phyloP scores from a whole-genome alignment of 2,888 invertebrate species.

The Drosophila leonis region DNA sequence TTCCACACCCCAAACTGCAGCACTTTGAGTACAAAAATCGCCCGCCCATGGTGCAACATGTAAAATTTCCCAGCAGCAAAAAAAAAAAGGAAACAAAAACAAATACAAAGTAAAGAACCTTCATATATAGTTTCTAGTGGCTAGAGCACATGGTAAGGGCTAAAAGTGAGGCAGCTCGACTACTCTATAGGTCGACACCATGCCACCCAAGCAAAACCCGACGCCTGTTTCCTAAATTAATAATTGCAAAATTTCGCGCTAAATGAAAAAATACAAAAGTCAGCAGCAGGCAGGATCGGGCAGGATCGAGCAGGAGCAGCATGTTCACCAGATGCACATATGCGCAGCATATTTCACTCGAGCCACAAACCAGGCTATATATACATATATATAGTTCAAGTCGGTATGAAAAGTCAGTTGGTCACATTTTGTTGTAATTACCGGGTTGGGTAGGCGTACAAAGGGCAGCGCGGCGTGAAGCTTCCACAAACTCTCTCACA shows the following conservation, averaged over 20 bases:
- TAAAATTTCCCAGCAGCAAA: constrained; percentile 39
- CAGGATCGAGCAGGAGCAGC: constrained; percentile 10
- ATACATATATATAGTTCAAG: constrained; percentile 5
- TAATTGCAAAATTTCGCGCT: constrained; percentile 72
- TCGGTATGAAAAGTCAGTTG: constrained; percentile 61
- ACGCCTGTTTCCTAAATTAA: constrained; percentile 68
- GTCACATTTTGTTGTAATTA: constrained; percentile 57
- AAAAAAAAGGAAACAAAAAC: constrained; percentile 18
- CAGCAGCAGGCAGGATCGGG: constrained; percentile 19
- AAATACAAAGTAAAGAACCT: constrained; percentile 25
- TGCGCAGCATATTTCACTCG: constrained; percentile 59
- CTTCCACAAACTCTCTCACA: constrained; percentile 39
- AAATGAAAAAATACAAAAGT: constrained; percentile 46
- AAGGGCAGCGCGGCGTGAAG: constrained; percentile 67
- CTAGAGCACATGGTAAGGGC: constrained; percentile 51
- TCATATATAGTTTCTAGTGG: constrained; percentile 51
- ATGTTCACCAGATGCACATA: constrained; percentile 45
- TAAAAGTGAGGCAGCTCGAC: background rate
- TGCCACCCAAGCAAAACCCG: constrained; percentile 29
- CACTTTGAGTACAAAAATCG: constrained; percentile 15
- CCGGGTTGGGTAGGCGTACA: constrained; percentile 43
- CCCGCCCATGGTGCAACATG: constrained; percentile 30
- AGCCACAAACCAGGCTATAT: constrained; percentile 24
- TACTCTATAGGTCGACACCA: background rate
- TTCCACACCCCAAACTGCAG: constrained; percentile 27